A percentile compares a stretch with the other conserved stretches of the same genome.
These are phyloP conservation scores for Papilio gigon DNA, from an alignment of 2,888 invertebrate species.

Conservation along the genomic window DNA sequence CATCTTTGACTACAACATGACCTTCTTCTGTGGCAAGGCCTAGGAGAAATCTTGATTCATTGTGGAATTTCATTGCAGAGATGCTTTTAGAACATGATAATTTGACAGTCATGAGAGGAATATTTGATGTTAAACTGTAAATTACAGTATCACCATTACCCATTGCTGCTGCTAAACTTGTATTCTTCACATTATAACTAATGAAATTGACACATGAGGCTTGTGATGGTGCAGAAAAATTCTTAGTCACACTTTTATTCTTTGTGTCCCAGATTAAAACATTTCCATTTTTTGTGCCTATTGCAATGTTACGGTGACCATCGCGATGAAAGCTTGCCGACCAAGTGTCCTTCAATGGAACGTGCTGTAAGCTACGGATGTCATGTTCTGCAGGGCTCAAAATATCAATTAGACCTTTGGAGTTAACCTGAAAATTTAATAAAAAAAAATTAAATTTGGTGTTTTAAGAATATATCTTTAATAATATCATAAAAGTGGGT, in stretches of 20 bases:
- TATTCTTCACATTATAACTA: slow-evolving; percentile 77
- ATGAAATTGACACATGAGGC: slow-evolving; percentile 69
- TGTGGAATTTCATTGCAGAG: slow-evolving; percentile 77
- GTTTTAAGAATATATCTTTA: background rate
- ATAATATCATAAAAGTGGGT: no score
- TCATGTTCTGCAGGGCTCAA: slow-evolving; percentile 72
- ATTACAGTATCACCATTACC: slow-evolving; percentile 78
- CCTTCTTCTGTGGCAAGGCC: slow-evolving; percentile 81
- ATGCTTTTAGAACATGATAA: slow-evolving; percentile 71
- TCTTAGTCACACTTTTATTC: slow-evolving; percentile 72
- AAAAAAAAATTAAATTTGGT: slow-evolving; percentile 16
- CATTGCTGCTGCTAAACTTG: slow-evolving; percentile 74
- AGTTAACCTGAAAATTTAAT: slow-evolving; percentile 68
- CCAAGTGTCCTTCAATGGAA: slow-evolving; percentile 76
- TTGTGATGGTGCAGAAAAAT: slow-evolving; percentile 70
- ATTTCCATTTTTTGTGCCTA: slow-evolving; percentile 75
- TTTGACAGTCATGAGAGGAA: slow-evolving; percentile 72
- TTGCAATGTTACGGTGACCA: slow-evolving; percentile 73
- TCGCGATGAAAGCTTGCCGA: slow-evolving; percentile 76
- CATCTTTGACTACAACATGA: slow-evolving; percentile 72
- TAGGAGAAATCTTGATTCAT: slow-evolving; percentile 70
- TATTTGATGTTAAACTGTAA: slow-evolving; percentile 78
- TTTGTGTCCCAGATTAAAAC: slow-evolving; percentile 80
- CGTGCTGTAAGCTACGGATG: slow-evolving; percentile 72
- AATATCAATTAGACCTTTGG: slow-evolving; percentile 74